Evolutionary conservation across 1,140 invertebrate genomes (phyloP), one percentile per base, ranked within the genome.

Genomic region (Heliconius eleuchia): DNA sequence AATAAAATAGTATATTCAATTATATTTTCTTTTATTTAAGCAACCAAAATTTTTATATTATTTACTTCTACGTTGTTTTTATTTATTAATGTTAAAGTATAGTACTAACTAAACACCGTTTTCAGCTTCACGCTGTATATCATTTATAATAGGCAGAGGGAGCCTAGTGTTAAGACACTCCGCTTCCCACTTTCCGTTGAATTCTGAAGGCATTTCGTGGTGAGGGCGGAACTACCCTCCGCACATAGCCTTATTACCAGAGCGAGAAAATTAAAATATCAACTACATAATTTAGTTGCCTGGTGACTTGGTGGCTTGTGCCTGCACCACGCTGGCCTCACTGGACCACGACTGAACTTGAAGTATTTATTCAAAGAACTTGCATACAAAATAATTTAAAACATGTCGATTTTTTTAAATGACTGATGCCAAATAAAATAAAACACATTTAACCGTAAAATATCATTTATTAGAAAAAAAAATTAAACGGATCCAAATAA

Each of bases 1-100:
- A 79, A 91, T 90, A 89, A 93, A 92, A 82, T 84, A 86, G 82
- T 89, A 91, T 91, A 92, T 90, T 88, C 82, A 84, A 85, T 85
- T 77, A 72, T 77, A 78, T 81, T 83, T 79, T 71, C 80, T 86
- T 81, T 83, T 42, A 74, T 85, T 74, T 5, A n/a, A 73, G 55
- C 46, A 27, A 55, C 60, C 19, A 34, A 27, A 39, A 9, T 13
- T 18, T 66, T 2, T 27, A 27, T 6, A 1, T 27, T 16, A 16
- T 46, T 46, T 46, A 16, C 42, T 13, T 46, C 42, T 46, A 46
- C 42, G 3, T 46, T 46, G 6, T 57, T 19, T 7, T 60, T n/a
- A 23, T 23, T 8, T 23, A 57, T 57, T 9, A n/a, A 23, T 52
- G 18, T 55, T 27, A 66, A 23, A 13, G 13, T 27, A 30, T 23